Conservation (phyloP, 2,797 vertebrate species). For the Falco cherrug region DNA sequence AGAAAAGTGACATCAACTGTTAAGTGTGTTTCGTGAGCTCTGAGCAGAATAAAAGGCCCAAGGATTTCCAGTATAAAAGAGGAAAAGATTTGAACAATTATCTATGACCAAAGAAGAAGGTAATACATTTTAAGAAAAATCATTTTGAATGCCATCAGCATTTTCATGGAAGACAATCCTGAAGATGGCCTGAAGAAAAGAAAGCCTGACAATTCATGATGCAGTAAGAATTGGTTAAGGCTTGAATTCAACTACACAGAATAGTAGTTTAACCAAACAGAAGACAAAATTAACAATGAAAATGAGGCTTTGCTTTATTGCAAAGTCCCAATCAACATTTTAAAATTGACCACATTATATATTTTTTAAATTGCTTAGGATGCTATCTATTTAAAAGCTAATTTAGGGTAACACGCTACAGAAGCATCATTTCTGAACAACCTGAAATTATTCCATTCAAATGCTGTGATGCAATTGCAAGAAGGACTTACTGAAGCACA, state of each 20-base stretch:
- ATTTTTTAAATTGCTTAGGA: neutral
- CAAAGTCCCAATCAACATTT: neutral
- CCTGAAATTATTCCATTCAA: neutral
- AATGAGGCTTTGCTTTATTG: neutral
- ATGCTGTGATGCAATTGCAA: neutral
- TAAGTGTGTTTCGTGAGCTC: neutral
- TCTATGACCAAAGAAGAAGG: neutral
- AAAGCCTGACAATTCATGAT: neutral
- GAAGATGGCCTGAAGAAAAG: neutral
- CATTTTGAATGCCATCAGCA: constrained; percentile 1
- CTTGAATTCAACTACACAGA: neutral
- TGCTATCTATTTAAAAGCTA: neutral
- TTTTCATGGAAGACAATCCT: constrained; percentile 19
- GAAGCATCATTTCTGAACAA: neutral
- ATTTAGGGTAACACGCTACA: neutral
- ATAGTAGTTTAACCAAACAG: neutral
- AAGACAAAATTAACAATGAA: neutral
- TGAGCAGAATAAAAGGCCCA: neutral
- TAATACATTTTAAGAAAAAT: neutral
- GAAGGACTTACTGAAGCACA: neutral
- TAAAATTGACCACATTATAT: neutral
- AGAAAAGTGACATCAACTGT: neutral
- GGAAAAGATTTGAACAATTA: neutral
- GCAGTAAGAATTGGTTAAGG: neutral
- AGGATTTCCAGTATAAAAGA: neutral